Evolutionary conservation across 2,797 vertebrate species (phyloP).

Genomic region (Cynopterus sphinx): DNA sequence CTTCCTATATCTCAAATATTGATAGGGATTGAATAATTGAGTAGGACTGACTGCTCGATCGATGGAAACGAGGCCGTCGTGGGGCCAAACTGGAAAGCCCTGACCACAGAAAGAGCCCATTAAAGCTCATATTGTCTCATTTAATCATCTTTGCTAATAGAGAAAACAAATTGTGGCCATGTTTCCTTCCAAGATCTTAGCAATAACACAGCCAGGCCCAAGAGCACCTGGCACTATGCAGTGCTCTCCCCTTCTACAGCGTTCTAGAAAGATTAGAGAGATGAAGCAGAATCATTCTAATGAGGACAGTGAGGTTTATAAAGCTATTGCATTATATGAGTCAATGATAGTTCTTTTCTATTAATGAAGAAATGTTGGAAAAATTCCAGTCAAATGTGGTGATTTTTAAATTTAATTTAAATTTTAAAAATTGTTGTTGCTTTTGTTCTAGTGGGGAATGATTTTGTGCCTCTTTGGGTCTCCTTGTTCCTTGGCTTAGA

Average conservation of each 20-base stretch:
- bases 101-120: constrained; percentile 60
- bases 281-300: neutral
- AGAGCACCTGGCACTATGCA: constrained; percentile 14
- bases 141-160: constrained; percentile 75
- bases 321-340: neutral
- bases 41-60: constrained; percentile 79
- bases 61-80: constrained; percentile 74
- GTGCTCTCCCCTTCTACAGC: neutral
- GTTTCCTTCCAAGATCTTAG: constrained; percentile 42
- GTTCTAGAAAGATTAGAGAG: neutral
- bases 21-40: constrained; percentile 85
- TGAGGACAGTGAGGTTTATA: neutral
- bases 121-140: constrained; percentile 75
- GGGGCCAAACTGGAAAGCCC: constrained; percentile 71
- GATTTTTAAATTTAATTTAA: neutral
- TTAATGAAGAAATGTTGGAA: neutral
- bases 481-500: neutral
- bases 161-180: constrained; percentile 44
- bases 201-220: neutral
- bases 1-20: constrained; percentile 76
- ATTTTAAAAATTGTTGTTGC: neutral
- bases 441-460: neutral
- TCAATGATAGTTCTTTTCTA: neutral
- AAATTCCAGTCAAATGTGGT: neutral
- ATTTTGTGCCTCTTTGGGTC: neutral